Percentiles rank a stretch among this genome's conserved stretches.
Conservation (phyloP, 2,888 invertebrate genomes). For the Hanleya hanleyi region DNA sequence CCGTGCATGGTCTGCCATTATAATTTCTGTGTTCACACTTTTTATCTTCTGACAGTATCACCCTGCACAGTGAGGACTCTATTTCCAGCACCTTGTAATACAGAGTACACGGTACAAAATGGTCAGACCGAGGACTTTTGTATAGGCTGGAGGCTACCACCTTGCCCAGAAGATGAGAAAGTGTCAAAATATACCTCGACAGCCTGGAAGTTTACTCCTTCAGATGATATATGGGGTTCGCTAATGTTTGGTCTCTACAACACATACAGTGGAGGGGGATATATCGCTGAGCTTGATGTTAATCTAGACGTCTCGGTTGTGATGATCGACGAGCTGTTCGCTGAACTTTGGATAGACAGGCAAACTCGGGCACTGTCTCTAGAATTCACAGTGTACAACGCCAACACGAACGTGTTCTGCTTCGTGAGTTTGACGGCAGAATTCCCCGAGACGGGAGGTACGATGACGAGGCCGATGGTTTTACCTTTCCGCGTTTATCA, state of each 20-base stretch:
- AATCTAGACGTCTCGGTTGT: constrained; percentile 32
- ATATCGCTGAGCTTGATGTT: constrained; percentile 51
- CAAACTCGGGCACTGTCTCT: constrained; percentile 51
- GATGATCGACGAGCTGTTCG: constrained; percentile 32
- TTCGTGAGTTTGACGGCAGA: constrained; percentile 41
- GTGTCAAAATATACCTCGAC: constrained; percentile 19
- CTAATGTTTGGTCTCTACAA: constrained; percentile 51
- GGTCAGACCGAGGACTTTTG: constrained; percentile 41
- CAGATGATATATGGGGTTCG: constrained; percentile 45
- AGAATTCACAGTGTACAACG: constrained; percentile 56
- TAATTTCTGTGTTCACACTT: no score
- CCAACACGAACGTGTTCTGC: constrained; percentile 55
- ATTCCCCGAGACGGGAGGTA: constrained; percentile 42
- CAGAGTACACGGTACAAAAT: constrained; percentile 29
- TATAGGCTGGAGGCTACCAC: constrained; percentile 40
- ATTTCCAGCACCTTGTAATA: constrained; percentile 30
- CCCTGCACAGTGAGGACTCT: constrained; percentile 34
- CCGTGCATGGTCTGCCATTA: no score
- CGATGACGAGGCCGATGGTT: constrained; percentile 38
- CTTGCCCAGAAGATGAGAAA: constrained; percentile 12
- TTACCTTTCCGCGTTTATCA: constrained; percentile 52
- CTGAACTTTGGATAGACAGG: constrained; percentile 48
- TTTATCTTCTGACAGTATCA: not conserved
- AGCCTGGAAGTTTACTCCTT: constrained; percentile 49
- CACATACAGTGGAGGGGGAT: constrained; percentile 56